Evolutionary conservation across 2,888 invertebrate species (phyloP).

Genomic region (Agapostemon virescens): DNA sequence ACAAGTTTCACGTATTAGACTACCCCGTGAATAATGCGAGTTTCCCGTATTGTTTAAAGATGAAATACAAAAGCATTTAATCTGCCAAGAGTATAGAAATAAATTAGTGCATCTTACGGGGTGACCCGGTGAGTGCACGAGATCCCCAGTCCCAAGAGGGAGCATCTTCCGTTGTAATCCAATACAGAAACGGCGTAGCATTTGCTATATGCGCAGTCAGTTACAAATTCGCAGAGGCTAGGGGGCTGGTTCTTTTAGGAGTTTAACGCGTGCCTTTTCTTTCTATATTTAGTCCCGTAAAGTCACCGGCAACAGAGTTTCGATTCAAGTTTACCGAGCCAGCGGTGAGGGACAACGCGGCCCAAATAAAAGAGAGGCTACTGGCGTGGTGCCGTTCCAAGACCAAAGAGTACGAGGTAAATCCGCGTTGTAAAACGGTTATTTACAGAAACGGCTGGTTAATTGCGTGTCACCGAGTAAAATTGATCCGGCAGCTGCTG

Average conservation of each 20-base stretch:
- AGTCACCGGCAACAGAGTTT: constrained; percentile 87
- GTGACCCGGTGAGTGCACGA: not conserved
- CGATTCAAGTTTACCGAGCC: constrained; percentile 96
- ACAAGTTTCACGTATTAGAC: not conserved
- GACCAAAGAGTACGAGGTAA: constrained; percentile 98
- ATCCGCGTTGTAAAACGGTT: constrained; percentile 47
- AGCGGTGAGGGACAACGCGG: constrained; percentile 93
- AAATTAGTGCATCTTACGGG: not conserved
- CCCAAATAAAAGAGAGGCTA: constrained; percentile 97
- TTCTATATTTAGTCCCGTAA: constrained; percentile 86
- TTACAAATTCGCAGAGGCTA: not conserved
- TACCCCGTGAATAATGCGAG: not conserved
- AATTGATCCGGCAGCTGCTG: constrained; percentile 25
- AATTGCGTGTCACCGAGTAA: constrained; percentile 23
- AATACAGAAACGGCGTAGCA: not conserved
- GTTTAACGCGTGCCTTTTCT: constrained; percentile 41
- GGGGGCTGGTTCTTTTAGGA: constrained; percentile 31
- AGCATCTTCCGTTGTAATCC: not conserved
- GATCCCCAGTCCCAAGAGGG: not conserved
- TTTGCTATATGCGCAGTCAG: constrained; percentile 5
- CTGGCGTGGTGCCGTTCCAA: constrained; percentile 98
- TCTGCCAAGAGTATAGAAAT: not conserved
- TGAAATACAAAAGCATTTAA: not conserved
- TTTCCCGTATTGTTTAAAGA: not conserved
- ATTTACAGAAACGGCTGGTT: constrained; percentile 45